phyloP scores from a whole-genome alignment of 30 jellyfish, hydroid and myxozoan species.

The Calvadosia cruxmelitensis region DNA sequence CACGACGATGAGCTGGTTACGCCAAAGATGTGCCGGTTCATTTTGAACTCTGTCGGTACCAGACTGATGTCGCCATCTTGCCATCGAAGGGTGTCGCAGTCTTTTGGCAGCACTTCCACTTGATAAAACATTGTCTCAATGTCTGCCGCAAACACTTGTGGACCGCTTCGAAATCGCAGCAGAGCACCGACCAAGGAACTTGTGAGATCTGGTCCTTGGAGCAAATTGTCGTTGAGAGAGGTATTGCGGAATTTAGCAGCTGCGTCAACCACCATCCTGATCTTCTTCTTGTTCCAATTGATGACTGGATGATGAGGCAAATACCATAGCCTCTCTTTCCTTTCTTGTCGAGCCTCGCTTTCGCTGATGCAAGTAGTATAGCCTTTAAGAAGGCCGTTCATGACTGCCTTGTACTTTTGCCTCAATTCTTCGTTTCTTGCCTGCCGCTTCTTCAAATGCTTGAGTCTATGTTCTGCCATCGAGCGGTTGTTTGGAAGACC shows the following conservation, averaged over 20 bases:
- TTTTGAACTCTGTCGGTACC: no score
- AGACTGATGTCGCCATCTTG: no score
- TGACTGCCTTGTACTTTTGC: not conserved
- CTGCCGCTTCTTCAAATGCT: slow-evolving; percentile 1
- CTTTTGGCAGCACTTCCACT: slow-evolving; percentile 22
- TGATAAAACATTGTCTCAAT: slow-evolving; percentile 61
- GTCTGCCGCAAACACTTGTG: no score
- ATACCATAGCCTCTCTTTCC: not conserved
- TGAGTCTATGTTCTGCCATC: slow-evolving; percentile 7
- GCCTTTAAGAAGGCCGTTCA: not conserved
- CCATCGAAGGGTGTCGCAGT: slow-evolving; percentile 30
- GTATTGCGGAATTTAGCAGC: not conserved
- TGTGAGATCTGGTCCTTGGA: slow-evolving; percentile 4
- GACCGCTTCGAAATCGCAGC: no score
- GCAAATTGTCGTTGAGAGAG: not conserved
- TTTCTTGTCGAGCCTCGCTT: not conserved
- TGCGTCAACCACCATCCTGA: no score
- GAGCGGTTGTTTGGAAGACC: slow-evolving; percentile 5
- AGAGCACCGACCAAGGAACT: not conserved
- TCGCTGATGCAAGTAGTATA: not conserved
- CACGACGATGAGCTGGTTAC: no score
- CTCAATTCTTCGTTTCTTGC: slow-evolving; percentile 4
- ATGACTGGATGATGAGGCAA: slow-evolving; percentile 1
- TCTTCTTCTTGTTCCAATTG: not conserved
- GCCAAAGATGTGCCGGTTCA: no score